phyloP scores from a whole-genome alignment of 2,797 vertebrate species.

The Phalanger gymnotis region DNA sequence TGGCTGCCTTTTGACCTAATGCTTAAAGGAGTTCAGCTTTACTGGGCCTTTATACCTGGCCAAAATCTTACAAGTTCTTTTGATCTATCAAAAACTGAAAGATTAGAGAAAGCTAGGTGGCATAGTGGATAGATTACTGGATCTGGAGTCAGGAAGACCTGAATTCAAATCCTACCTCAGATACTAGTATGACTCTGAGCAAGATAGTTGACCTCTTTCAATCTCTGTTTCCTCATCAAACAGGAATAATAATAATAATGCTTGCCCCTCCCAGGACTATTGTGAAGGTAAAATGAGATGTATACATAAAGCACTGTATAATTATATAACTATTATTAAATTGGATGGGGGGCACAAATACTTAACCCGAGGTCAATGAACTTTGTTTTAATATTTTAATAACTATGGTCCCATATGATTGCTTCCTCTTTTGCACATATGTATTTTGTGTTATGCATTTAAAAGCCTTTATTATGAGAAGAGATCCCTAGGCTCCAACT shows the following conservation, averaged over 20 bases:
- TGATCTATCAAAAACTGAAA: not conserved
- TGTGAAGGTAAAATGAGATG: not conserved
- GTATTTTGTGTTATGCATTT: not conserved
- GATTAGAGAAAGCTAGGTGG: not conserved
- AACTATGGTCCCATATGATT: not conserved
- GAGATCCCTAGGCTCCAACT: not conserved
- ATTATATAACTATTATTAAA: not conserved
- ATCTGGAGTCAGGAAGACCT: not conserved
- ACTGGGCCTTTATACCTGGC: not conserved
- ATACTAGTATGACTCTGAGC: not conserved
- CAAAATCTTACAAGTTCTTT: not conserved
- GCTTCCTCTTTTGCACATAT: not conserved
- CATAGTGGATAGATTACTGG: not conserved
- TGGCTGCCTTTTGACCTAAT: not conserved
- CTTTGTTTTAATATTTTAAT: not conserved
- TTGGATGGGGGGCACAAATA: not conserved
- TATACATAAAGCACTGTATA: not conserved
- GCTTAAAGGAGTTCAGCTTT: not conserved
- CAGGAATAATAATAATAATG: not conserved
- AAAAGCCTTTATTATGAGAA: not conserved
- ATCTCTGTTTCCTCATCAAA: not conserved
- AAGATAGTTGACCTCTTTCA: not conserved
- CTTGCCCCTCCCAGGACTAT: not conserved
- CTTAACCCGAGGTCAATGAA: not conserved
- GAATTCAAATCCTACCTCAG: not conserved